A percentile compares a stretch with the other conserved stretches of the same genome.
These are phyloP conservation scores for Chloromyia formosa DNA, from an alignment of 2,888 invertebrate genomes.

Conservation along the genomic window DNA sequence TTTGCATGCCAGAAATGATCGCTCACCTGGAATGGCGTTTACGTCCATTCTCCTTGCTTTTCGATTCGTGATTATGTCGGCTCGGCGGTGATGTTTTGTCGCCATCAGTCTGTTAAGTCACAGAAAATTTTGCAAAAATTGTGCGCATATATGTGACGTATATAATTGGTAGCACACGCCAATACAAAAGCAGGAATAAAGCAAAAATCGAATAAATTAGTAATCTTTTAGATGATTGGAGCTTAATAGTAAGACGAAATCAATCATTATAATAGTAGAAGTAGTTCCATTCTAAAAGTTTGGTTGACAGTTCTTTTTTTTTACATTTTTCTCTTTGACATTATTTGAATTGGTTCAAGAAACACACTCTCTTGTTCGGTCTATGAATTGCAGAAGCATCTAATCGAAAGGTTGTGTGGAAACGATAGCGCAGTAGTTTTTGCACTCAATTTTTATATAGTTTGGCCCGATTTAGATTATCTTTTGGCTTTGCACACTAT, in stretches of 20 bases:
- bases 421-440: constrained; percentile 32
- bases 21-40: constrained; percentile 53
- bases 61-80: constrained; percentile 42
- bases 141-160: constrained; percentile 52
- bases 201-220: constrained; percentile 53
- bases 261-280: constrained; percentile 42
- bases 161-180: constrained; percentile 52
- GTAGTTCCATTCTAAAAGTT: constrained; percentile 45
- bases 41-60: constrained; percentile 47
- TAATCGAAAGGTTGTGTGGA: constrained; percentile 36
- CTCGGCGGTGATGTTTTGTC: constrained; percentile 46
- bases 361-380: constrained; percentile 2
- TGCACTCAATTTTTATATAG: constrained; percentile 44
- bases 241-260: constrained; percentile 48
- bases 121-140: constrained; percentile 50
- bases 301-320: constrained; percentile 39
- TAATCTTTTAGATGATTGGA: constrained; percentile 47
- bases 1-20: background rate
- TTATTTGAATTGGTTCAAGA: constrained; percentile 30
- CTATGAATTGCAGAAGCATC: constrained; percentile 40
- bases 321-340: background rate
- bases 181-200: constrained; percentile 53
- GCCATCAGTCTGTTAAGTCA: constrained; percentile 54
- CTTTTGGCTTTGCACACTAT: constrained; percentile 5
- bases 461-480: constrained; percentile 39